Percentiles rank a stretch among this genome's conserved stretches.
phyloP scores from a whole-genome alignment of 2,888 invertebrate species.

The Deroplatys truncata region DNA sequence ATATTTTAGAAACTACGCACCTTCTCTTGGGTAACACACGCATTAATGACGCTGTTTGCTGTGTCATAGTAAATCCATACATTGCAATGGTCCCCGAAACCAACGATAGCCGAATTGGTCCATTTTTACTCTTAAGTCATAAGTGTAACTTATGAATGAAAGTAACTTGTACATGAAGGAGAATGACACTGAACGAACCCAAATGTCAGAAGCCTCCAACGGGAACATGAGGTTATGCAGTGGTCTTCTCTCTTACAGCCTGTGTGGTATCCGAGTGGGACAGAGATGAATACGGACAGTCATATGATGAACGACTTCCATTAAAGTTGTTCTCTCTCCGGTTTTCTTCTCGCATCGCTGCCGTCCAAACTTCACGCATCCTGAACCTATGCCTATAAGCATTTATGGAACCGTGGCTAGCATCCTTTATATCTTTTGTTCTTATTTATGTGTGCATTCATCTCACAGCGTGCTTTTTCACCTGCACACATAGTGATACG shows the following conservation, averaged over 20 bases:
- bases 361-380: neutral
- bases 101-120: too few species aligned
- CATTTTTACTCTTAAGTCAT: too few species aligned
- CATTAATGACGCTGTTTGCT: too few species aligned
- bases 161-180: too few species aligned
- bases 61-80: too few species aligned
- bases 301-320: constrained; percentile 20
- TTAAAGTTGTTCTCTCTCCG: constrained; percentile 9
- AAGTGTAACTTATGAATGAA: too few species aligned
- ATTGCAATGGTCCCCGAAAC: too few species aligned
- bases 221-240: neutral
- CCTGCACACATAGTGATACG: too few species aligned
- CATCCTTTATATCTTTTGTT: neutral
- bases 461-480: neutral
- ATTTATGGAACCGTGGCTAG: neutral
- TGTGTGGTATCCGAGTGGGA: constrained; percentile 4
- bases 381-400: neutral
- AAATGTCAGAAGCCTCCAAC: too few species aligned
- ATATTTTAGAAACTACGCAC: too few species aligned
- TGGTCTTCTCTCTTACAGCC: neutral
- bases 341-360: neutral
- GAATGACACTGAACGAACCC: too few species aligned
- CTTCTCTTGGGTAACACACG: too few species aligned
- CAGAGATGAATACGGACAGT: constrained; percentile 15
- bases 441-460: neutral